Conservation (phyloP, 2,888 invertebrate genomes). For the Tipula helvola region DNA sequence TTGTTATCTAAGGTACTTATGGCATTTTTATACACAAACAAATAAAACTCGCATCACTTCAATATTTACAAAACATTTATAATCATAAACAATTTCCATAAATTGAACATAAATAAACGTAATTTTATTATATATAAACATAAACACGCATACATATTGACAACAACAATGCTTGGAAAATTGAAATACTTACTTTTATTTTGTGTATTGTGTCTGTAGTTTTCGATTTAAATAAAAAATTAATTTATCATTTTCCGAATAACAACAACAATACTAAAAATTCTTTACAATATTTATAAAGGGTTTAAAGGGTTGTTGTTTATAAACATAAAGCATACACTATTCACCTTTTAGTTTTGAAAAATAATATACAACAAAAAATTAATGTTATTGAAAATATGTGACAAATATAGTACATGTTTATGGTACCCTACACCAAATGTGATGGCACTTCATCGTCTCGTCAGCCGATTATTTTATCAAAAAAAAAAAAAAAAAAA, state of each 20-base stretch:
- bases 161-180: not conserved
- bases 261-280: not conserved
- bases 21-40: not conserved
- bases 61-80: not conserved
- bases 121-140: not conserved
- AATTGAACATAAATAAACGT: constrained; percentile 4
- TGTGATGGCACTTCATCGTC: not conserved
- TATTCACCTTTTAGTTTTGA: not conserved
- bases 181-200: not conserved
- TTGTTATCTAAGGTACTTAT: not conserved
- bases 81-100: not conserved
- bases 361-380: too few relatives aligned
- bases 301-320: not conserved
- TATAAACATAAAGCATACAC: not conserved
- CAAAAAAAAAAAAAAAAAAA: too few relatives aligned
- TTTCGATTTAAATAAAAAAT: not conserved
- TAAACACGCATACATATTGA: not conserved
- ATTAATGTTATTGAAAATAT: not conserved
- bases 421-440: not conserved
- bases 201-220: not conserved
- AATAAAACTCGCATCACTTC: not conserved
- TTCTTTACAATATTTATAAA: not conserved
- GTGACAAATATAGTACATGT: not conserved
- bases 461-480: not conserved
- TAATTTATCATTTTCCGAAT: not conserved